Evolutionary conservation across 2,113 vertebrate species (phyloP).

Genomic region (Carassius carassius): DNA sequence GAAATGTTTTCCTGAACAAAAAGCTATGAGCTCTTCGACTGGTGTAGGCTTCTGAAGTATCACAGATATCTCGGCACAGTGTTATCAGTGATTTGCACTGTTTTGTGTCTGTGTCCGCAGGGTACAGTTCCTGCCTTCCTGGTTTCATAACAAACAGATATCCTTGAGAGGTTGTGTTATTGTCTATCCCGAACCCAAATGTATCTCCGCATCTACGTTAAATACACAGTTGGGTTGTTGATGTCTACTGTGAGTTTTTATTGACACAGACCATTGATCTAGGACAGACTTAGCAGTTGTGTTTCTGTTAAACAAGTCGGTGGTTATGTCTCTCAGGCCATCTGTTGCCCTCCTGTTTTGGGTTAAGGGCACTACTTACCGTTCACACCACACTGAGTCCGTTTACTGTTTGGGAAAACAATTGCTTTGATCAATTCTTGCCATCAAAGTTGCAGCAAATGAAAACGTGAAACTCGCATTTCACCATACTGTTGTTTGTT

Average conservation of each 20-base stretch:
- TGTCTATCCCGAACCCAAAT: constrained; percentile 4
- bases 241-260: constrained; percentile 39
- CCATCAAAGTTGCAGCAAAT: constrained; percentile 14
- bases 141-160: constrained; percentile 5
- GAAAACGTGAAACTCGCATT: constrained; percentile 12
- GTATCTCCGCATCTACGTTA: background rate
- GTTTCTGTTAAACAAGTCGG: constrained; percentile 43
- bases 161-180: constrained; percentile 26
- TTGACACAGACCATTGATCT: constrained; percentile 42
- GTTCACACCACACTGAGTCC: background rate
- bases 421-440: constrained; percentile 40
- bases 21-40: background rate
- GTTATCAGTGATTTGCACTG: constrained; percentile 17
- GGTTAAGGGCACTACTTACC: background rate
- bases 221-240: constrained; percentile 33
- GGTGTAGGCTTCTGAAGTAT: background rate
- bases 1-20: constrained; percentile 14
- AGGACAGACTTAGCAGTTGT: constrained; percentile 37
- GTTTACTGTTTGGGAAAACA: constrained; percentile 33
- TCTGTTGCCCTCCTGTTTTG: constrained; percentile 26
- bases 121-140: background rate
- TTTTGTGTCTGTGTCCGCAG: constrained; percentile 12
- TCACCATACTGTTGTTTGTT: constrained; percentile 26
- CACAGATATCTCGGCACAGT: background rate
- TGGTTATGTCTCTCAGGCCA: constrained; percentile 33